phyloP scores from a whole-genome alignment of 1,140 invertebrate species.

The Neotoxoptera formosana region DNA sequence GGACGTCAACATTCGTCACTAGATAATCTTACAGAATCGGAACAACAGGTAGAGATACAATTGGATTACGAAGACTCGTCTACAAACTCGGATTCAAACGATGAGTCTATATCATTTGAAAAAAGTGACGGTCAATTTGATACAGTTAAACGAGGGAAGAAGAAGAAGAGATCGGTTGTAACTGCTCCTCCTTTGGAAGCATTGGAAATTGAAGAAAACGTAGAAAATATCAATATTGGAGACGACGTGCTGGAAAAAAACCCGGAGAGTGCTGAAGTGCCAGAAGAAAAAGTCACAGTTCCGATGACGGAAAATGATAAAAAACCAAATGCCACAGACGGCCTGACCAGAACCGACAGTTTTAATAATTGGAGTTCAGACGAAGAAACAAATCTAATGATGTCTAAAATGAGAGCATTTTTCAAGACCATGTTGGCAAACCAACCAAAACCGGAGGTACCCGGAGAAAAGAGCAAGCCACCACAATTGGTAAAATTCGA shows the following conservation, averaged over 20 bases:
- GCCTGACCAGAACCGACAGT: slow-evolving; percentile 80
- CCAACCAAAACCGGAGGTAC: slow-evolving; percentile 62
- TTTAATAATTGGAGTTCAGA: slow-evolving; percentile 94
- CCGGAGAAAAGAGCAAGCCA: slow-evolving; percentile 68
- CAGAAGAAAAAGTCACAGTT: slow-evolving; percentile 54
- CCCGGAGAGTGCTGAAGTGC: slow-evolving; percentile 66
- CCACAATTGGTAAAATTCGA: slow-evolving; percentile 87
- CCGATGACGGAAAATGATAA: slow-evolving; percentile 67
- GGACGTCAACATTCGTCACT: slow-evolving; percentile 81
- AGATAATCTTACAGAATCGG: slow-evolving; percentile 72
- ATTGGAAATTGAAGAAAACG: slow-evolving; percentile 64
- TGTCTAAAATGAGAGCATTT: slow-evolving; percentile 91
- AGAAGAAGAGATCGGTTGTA: slow-evolving; percentile 66
- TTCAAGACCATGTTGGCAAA: slow-evolving; percentile 84
- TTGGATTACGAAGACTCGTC: slow-evolving; percentile 74
- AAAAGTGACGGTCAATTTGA: slow-evolving; percentile 78
- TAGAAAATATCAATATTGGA: slow-evolving; percentile 64
- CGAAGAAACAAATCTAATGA: slow-evolving; percentile 92
- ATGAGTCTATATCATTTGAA: slow-evolving; percentile 73
- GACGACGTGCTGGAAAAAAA: slow-evolving; percentile 67
- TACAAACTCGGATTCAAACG: slow-evolving; percentile 79
- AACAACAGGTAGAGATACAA: slow-evolving; percentile 64
- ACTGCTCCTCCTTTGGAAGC: slow-evolving; percentile 63
- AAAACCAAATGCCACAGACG: slow-evolving; percentile 67
- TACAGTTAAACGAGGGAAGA: slow-evolving; percentile 85